Conservation (phyloP, 2,113 vertebrate species). For the Orientallactaga bullata region DNA sequence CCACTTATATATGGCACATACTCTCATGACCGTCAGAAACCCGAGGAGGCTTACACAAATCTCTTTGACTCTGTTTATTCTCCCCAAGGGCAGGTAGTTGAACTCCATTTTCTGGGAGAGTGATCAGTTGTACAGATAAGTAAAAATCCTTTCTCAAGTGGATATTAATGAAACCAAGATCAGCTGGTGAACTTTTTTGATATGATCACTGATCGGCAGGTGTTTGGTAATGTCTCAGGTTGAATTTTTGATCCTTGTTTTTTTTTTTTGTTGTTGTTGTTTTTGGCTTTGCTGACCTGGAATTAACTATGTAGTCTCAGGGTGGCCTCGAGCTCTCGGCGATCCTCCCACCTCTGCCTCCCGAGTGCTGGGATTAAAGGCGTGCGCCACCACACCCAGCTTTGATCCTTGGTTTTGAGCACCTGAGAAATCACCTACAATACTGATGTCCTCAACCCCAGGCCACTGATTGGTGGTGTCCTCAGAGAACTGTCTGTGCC, state of each 20-base stretch:
- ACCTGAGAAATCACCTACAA: slow-evolving; percentile 96
- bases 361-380: too few species aligned
- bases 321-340: too few species aligned
- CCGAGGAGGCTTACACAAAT: slow-evolving; percentile 98
- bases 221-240: slow-evolving; percentile 91
- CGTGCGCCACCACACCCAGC: too few species aligned
- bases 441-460: slow-evolving; percentile 97
- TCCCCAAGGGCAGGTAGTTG: slow-evolving; percentile 89
- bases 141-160: slow-evolving; percentile 92
- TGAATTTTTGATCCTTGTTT: slow-evolving; percentile 92
- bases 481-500: slow-evolving; percentile 92
- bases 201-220: slow-evolving; percentile 92
- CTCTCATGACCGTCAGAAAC: slow-evolving; percentile 97
- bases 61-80: slow-evolving; percentile 98
- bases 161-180: slow-evolving; percentile 97
- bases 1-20: too few species aligned
- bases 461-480: slow-evolving; percentile 94
- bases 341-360: too few species aligned
- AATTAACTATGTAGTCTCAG: too few species aligned
- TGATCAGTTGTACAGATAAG: slow-evolving; percentile 94
- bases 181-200: slow-evolving; percentile 94
- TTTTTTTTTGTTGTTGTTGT: too few species aligned
- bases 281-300: too few species aligned
- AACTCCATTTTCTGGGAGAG: slow-evolving; percentile 93
- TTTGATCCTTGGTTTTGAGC: too few species aligned